Evolutionary conservation across 1,140 invertebrate species (phyloP), one percentile per base, ranked within the genome.

Genomic region (Oryzaephilus surinamensis): DNA sequence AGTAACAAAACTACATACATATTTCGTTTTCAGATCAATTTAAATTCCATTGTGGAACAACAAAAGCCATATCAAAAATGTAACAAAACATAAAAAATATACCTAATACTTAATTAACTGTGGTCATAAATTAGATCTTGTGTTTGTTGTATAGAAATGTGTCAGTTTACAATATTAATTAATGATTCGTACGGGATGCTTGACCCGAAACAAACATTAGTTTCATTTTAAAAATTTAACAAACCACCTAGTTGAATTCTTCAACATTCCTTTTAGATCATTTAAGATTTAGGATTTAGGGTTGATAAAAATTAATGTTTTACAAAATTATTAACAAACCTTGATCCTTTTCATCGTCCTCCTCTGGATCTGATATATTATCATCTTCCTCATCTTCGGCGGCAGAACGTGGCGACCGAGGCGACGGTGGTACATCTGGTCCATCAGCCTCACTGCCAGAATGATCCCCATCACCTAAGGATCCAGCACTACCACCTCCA

Each of bases 261-360:
- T n/a, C n/a, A n/a, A n/a, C n/a, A n/a, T n/a, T n/a, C n/a, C n/a
- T n/a, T n/a, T n/a, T n/a, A n/a, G n/a, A n/a, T n/a, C n/a, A n/a
- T n/a, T n/a, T n/a, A n/a, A n/a, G n/a, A n/a, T n/a, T n/a, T n/a
- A n/a, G n/a, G n/a, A n/a, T n/a, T n/a, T n/a, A n/a, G n/a, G n/a
- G n/a, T n/a, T n/a, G n/a, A n/a, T n/a, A n/a, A n/a, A n/a, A n/a
- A n/a, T n/a, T n/a, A n/a, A n/a, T n/a, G n/a, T n/a, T n/a, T n/a
- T n/a, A n/a, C n/a, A n/a, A n/a, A n/a, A n/a, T n/a, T n/a, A n/a
- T n/a, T 18, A 8, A 61, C 64, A 66, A 61, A 84, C 83, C 83
- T 67, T 87, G 84, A 61, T 88, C 83, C 63, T 88, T 86, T 50
- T 84, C 84, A 59, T 85, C 80, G 40, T 86, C 84, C 48, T 85